Evolutionary conservation across 1,140 invertebrate genomes (phyloP), one percentile per base, ranked within the genome.

Genomic region (Rhagoletis pomonella): DNA sequence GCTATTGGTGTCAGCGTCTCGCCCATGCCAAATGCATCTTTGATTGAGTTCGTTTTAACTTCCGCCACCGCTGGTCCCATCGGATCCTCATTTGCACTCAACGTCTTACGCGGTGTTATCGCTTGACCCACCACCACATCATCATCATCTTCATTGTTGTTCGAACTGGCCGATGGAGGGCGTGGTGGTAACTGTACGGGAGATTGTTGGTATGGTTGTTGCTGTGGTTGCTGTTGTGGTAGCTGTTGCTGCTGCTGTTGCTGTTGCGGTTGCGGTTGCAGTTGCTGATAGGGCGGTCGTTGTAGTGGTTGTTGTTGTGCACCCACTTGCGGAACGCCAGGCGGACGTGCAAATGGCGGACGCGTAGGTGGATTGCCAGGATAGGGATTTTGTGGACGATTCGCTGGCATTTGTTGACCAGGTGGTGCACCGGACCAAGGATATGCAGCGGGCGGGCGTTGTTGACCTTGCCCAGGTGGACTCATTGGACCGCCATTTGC

Each of bases 201-300:
- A 67, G 44, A 88, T 60, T 87, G 88, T 50, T 64, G 89, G 42
- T 73, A 86, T 64, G 86, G 87, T 1, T 87, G 81, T 7, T 62
- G 67, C 5, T 64, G 84, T 17, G 39, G 69, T 17, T 6, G 9
- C 2, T 12, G 42, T 50, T n/a, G 47, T 50, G n/a, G 73, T 6
- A 85, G 89, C 10, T 42, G 88, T 29, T 85, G 88, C 19, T 89
- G 88, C n/a, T 88, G 87, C 1, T 88, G 90, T 17, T 85, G 90
- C 7, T 87, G 90, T 12, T 87, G 87, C 29, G 89, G 90, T 4
- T 87, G 89, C 12, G 87, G 81, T 95, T 95, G 92, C 95, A 96
- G 90, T 96, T 95, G 90, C 95, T 96, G 92, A 96, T 95, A 64
- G 95, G 77, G 86, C 84, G 86, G 87, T 1, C 47, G 85, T 42